Conservation (phyloP, 2,113 vertebrate species). For the Vombatus ursinus region DNA sequence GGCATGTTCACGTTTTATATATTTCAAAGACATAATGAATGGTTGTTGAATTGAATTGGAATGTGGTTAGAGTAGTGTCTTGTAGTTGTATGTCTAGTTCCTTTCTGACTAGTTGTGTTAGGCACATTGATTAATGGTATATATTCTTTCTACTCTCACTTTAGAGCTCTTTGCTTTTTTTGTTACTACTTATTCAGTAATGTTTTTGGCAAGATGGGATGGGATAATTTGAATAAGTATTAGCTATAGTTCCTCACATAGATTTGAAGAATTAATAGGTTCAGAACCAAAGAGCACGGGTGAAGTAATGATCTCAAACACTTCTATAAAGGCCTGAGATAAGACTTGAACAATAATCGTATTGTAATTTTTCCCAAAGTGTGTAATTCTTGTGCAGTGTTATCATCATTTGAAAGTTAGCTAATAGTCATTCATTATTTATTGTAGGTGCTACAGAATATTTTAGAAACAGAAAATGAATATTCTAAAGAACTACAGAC, state of each 20-base stretch:
- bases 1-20: not conserved
- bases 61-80: not conserved
- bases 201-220: not conserved
- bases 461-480: constrained; percentile 98
- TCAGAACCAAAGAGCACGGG: not conserved
- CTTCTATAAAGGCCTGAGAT: rapidly evolving
- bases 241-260: rapidly evolving
- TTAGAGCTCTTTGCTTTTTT: not conserved
- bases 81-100: not conserved
- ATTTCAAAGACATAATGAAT: not conserved
- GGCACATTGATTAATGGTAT: not conserved
- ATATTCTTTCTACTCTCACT: not conserved
- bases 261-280: not conserved
- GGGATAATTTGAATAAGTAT: not conserved
- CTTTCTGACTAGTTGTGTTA: not conserved
- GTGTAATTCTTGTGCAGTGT: not conserved
- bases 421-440: constrained; percentile 40
- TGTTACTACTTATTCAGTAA: not conserved
- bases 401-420: not conserved
- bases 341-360: not conserved
- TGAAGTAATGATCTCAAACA: not conserved
- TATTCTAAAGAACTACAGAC: constrained; percentile 97
- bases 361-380: not conserved
- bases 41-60: not conserved
- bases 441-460: constrained; percentile 97